Conservation (phyloP, 1,140 invertebrate genomes). For the Acyrthosiphon pisum region DNA sequence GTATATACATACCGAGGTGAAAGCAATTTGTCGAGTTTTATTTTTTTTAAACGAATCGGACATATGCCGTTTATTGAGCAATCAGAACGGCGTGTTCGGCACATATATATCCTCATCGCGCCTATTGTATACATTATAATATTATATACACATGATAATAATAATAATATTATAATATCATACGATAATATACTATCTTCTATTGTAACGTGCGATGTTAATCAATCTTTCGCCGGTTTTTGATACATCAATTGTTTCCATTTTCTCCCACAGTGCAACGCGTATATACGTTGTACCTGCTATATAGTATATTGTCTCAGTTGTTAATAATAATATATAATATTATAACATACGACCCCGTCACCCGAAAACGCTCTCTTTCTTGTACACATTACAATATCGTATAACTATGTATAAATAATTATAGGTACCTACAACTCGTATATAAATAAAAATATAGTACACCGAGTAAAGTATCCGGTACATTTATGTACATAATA, state of each 20-base stretch:
- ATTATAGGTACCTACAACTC: too few species aligned
- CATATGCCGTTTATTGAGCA: slow-evolving; percentile 25
- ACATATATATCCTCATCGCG: neutral
- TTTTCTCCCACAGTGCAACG: neutral
- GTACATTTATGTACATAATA: too few species aligned
- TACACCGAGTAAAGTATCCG: too few species aligned
- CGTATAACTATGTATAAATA: too few species aligned
- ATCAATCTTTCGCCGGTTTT: slow-evolving; percentile 37
- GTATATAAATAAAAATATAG: too few species aligned
- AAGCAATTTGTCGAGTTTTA: slow-evolving; percentile 43
- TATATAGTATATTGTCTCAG: neutral
- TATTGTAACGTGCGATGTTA: neutral
- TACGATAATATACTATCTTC: neutral
- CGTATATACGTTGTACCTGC: neutral
- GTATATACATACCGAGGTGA: neutral
- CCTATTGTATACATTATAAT: neutral
- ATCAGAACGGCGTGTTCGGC: slow-evolving; percentile 25
- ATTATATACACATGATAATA: neutral
- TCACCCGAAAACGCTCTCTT: neutral
- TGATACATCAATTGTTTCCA: neutral
- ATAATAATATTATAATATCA: too few species aligned
- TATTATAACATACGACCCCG: neutral
- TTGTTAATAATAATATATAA: neutral
- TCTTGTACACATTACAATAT: neutral
- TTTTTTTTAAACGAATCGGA: slow-evolving; percentile 37